Evolutionary conservation across 2,888 invertebrate species (phyloP), one percentile per base, ranked within the genome.

Genomic region (Drosophila cognata): DNA sequence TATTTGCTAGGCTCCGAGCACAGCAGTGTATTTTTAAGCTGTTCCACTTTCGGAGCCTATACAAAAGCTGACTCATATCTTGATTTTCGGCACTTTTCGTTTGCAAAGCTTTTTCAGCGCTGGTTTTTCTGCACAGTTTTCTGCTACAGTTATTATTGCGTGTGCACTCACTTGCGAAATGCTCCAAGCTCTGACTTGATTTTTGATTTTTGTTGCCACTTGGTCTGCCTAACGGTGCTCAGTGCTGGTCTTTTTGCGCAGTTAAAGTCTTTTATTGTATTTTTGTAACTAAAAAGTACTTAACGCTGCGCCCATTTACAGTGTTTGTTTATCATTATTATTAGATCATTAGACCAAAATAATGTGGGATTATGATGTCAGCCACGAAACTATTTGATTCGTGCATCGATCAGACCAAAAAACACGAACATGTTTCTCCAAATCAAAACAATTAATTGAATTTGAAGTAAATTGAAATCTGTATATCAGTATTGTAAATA

Each of bases 111-210:
- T 46, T 43, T 29, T 21, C 13, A 35, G 48, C 38, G 16, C 28
- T 28, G 8, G 57, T 29, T 35, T 33, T 74, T 75, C 81, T 59
- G 77, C 73, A 68, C 64, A 60, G 65, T 61, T 71, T 77, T 79
- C 79, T 74, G 79, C 83, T 88, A 89, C 88, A 78, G 88, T 86
- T 88, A 77, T 72, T 85, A 66, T 81, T 82, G 75, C 73, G 76
- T 77, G 70, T 74, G 68, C 68, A 64, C 60, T 72, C 72, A 56
- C 76, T 84, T 82, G 82, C 87, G 74, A 84, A 88, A 84, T 73
- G 63, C 67, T 77, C 35, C 68, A 50, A 63, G 52, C 28, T 60
- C 41, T 43, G 63, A 64, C 71, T 64, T 51, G 52, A 28, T 16
- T 57, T 52, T 31, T 7, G n/a, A 18, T 28, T 41, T 38, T 13